Base-by-base conservation (phyloP, 2,797 vertebrate species). In the Hippocampus kuda region DNA sequence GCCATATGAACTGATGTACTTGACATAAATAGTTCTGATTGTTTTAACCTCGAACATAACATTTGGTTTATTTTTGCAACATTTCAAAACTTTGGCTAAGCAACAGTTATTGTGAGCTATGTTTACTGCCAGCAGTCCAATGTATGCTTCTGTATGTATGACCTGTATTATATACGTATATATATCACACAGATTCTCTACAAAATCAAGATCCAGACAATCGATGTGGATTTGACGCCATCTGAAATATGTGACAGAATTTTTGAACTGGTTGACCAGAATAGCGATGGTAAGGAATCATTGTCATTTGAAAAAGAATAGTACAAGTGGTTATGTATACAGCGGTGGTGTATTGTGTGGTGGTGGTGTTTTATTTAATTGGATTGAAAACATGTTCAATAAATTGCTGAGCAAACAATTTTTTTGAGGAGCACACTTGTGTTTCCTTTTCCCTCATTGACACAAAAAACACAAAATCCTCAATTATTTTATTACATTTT, bases 211-310 rank as follows among this genome's bases (percentile, higher is more conserved):
- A 5, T 78, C 10, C 82, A 66, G 77, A 80, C 51, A 53, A 82
- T 24, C 2, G 70, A 79, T 16, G 27, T 77, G 8, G 56, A 26
- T 7, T 81, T 91, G 87, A 85, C 83, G 1, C 87, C 81, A 0
- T 76, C 83, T 3, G 78, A 91, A 42, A 84, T 90, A 61, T 91
- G 90, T 26, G 86, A 90, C 70, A 72, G 87, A 68, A 88, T 92
- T 77, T 92, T 92, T 54, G 78, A 89, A 8, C 67, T 88, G 68
- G 83, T 92, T 0, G 91, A 91, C 70, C 75, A 86, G 75, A 90
- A 92, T 42, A 24, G 83, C 0, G 90, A 91, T 7, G 89, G 91
- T 91, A 48, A 73, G 79, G 70, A 7, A 4, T 34, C 57, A 30
- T n/a, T 20, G 10, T 12, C 2, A 20, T 67, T 16, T 20, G 16